Percentiles rank a stretch among this genome's conserved stretches.
Evolutionary conservation across 2,888 invertebrate species (phyloP).

Genomic region (Cephonodes hylas): DNA sequence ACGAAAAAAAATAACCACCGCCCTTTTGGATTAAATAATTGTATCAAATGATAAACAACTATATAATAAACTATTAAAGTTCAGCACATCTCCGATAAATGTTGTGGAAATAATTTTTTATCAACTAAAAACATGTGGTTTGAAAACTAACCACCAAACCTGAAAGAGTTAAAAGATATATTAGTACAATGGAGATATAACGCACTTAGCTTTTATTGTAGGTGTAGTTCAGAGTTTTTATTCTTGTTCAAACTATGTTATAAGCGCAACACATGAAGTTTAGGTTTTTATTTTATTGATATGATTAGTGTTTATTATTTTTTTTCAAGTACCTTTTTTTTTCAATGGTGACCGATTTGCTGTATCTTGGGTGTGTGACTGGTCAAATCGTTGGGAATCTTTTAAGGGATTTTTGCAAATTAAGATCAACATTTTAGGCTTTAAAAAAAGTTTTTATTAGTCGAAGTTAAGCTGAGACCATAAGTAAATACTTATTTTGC

Average conservation of each 20-base stretch:
- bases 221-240: constrained; percentile 31
- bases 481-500: too few species aligned
- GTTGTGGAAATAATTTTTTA: too few species aligned
- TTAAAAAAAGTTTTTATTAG: too few species aligned
- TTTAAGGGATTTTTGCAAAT: background rate
- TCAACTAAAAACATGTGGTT: too few species aligned
- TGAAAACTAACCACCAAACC: too few species aligned
- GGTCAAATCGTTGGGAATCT: background rate
- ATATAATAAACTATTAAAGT: too few species aligned
- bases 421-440: too few species aligned
- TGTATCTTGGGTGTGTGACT: background rate
- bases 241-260: constrained; percentile 20
- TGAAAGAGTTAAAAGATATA: constrained; percentile 45
- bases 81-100: too few species aligned
- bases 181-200: constrained; percentile 67
- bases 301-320: background rate
- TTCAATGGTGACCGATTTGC: background rate
- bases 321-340: constrained; percentile 7
- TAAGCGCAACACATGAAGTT: constrained; percentile 23
- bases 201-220: constrained; percentile 55
- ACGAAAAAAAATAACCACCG: too few species aligned
- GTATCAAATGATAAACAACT: too few species aligned
- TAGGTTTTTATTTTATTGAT: background rate
- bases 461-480: too few species aligned
- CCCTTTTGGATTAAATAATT: too few species aligned